Evolutionary conservation across 2,113 vertebrate genomes (phyloP).

Genomic region (Menura novaehollandiae): DNA sequence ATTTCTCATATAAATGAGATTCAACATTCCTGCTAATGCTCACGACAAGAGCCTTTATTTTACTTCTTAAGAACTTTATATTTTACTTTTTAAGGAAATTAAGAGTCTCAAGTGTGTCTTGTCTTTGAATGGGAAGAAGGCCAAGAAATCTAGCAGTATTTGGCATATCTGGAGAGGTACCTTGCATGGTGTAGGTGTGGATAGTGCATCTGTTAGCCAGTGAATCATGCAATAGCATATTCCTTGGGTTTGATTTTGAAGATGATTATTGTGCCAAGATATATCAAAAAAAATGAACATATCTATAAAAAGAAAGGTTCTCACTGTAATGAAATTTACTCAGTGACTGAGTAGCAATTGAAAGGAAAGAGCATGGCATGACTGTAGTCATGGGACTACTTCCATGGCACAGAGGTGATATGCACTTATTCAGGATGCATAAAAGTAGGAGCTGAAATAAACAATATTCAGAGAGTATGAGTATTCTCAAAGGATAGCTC

Average conservation of each 20-base stretch:
- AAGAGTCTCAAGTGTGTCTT: neutral
- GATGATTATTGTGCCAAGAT: neutral
- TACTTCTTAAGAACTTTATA: neutral
- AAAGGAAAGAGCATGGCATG: neutral
- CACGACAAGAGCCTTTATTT: neutral
- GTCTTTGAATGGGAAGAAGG: neutral
- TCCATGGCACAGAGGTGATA: neutral
- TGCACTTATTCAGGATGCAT: neutral
- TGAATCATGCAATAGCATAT: neutral
- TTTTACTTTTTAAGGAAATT: neutral
- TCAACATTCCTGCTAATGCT: neutral
- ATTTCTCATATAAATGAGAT: neutral
- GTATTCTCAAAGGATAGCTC: neutral
- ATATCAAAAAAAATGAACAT: neutral
- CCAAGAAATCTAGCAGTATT: neutral
- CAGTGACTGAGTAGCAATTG: neutral
- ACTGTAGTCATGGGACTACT: neutral
- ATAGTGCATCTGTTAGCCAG: constrained; percentile 3
- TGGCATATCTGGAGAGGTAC: neutral
- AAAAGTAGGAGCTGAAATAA: neutral
- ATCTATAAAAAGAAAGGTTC: neutral
- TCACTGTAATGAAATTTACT: neutral
- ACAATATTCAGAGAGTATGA: neutral
- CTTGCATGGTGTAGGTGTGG: neutral
- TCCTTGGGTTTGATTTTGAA: neutral